These are phyloP conservation scores for Epirrhoe tristata DNA, from an alignment of 2,888 invertebrate genomes.

Conservation along the genomic window DNA sequence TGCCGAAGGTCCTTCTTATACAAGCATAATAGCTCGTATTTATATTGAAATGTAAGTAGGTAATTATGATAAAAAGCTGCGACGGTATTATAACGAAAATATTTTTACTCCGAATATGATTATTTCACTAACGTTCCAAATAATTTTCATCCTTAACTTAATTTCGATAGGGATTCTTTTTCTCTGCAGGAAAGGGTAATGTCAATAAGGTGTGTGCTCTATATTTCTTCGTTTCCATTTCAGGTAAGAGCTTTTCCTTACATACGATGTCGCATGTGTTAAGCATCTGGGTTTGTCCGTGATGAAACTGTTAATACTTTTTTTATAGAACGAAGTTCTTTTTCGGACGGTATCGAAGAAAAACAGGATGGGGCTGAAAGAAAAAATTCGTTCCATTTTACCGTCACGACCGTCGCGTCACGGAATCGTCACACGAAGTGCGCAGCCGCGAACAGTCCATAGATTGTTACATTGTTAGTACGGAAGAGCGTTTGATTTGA, in stretches of 20 bases:
- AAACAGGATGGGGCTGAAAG: no score
- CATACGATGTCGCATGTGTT: constrained; percentile 58
- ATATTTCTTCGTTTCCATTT: constrained; percentile 55
- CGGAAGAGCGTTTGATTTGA: no score
- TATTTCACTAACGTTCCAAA: constrained; percentile 2
- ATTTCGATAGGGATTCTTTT: constrained; percentile 10
- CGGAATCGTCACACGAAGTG: no score
- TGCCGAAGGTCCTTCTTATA: not conserved
- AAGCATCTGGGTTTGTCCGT: constrained; percentile 32
- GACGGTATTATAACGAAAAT: constrained; percentile 16
- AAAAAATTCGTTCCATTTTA: no score
- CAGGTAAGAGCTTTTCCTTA: constrained; percentile 69
- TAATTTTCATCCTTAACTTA: constrained; percentile 6
- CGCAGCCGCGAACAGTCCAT: no score
- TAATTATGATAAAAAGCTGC: constrained; percentile 16
- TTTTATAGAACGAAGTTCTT: no score
- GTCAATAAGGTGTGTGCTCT: constrained; percentile 52
- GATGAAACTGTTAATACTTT: not conserved
- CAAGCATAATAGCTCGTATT: not conserved
- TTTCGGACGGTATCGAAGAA: no score
- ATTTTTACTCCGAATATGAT: constrained; percentile 26
- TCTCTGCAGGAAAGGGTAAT: constrained; percentile 23
- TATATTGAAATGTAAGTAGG: constrained; percentile 11
- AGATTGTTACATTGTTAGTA: no score
- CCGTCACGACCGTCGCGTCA: no score